Evolutionary conservation across 2,888 invertebrate species (phyloP).

Genomic region (Furcula furcula): DNA sequence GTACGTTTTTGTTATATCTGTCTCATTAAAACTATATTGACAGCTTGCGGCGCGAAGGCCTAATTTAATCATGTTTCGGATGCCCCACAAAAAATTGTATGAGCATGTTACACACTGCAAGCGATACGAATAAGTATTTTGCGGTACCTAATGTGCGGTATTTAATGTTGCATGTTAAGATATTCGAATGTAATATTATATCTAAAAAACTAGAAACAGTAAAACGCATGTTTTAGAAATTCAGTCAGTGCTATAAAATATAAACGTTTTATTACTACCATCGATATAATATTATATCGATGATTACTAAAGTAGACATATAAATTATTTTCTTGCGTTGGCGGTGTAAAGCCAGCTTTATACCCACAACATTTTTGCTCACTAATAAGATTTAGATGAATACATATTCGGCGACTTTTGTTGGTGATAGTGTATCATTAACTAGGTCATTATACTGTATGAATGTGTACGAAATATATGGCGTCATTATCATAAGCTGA

Average conservation of each 20-base stretch:
- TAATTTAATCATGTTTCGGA: constrained; percentile 13
- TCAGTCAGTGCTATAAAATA: no score
- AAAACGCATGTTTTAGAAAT: no score
- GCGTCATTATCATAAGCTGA: constrained; percentile 34
- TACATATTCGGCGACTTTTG: constrained; percentile 1
- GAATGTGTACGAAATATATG: constrained; percentile 30
- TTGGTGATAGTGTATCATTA: constrained; percentile 4
- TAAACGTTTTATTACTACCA: no score
- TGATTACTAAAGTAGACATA: not conserved
- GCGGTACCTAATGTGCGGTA: no score
- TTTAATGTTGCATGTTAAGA: no score
- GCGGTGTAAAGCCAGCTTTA: not conserved
- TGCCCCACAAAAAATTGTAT: not conserved
- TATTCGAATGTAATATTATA: no score
- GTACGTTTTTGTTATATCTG: constrained; percentile 23
- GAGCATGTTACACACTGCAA: not conserved
- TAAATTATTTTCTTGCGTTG: not conserved
- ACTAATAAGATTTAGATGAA: constrained; percentile 1
- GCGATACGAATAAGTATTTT: not conserved
- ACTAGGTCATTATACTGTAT: constrained; percentile 35
- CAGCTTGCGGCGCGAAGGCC: constrained; percentile 10
- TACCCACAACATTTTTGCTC: not conserved
- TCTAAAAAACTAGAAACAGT: no score
- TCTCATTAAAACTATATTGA: constrained; percentile 33
- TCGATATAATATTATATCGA: no score